Evolutionary conservation across 2,888 invertebrate genomes (phyloP), one percentile per base, ranked within the genome.

Genomic region (Apantesis nais): DNA sequence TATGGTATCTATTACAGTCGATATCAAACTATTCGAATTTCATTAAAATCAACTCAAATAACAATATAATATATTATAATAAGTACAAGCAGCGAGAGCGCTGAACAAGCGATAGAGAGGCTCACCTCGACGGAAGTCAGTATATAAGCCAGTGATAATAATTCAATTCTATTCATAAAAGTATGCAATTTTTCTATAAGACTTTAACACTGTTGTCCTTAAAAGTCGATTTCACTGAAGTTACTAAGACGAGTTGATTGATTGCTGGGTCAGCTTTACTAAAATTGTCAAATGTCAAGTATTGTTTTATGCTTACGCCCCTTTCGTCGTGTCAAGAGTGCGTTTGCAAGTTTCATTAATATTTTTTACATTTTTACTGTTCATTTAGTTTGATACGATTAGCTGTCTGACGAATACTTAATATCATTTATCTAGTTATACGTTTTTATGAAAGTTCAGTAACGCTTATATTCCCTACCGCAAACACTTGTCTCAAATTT

Each of bases 271-370:
- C 22, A 48, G 48, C 48, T 22, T 48, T 48, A 16, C 4, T 48
- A 22, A 9, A 48, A 4, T 25, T 25, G 58, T 58, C 58, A 16
- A 58, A 5, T 44, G 8, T 62, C 14, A 39, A 31, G 12, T 76
- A 77, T 83, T 76, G 76, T 44, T 39, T 78, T 83, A 84, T 5
- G 34, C 34, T 34, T 83, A 84, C 87, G 87, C 87, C 87, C 87
- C 86, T 82, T 83, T 71, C 75, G 82, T 86, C 84, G 85, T 84
- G 87, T 87, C 86, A 85, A 84, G 84, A 81, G 82, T 83, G 78
- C 72, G 85, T 82, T 79, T 80, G 58, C 64, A 71, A 76, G 70
- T 76, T 78, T 72, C 19, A 19, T 19, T 14, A 16, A 74, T 4
- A 74, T 62, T 31, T 34, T 71, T 67, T 66, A 67, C n/a, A 69